These are phyloP conservation scores for Ochropacha duplaris DNA, from an alignment of 2,888 invertebrate species.

Conservation along the genomic window DNA sequence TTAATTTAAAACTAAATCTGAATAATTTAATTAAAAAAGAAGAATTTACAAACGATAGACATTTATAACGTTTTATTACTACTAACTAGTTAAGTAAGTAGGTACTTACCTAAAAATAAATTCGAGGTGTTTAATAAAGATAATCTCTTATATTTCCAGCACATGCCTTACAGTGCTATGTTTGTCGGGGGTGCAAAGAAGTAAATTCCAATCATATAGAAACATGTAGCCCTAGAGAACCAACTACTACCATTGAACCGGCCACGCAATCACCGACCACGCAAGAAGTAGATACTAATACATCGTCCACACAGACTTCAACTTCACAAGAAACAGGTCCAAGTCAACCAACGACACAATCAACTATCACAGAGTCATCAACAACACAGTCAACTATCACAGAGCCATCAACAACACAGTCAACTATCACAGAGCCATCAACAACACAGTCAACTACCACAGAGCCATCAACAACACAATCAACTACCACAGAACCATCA, in stretches of 20 bases:
- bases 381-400: not conserved
- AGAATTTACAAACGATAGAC: too few relatives aligned
- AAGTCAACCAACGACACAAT: not conserved
- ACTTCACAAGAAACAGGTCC: not conserved
- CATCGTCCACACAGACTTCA: conserved; percentile 4
- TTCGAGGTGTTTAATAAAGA: not conserved
- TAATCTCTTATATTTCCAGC: conserved; percentile 32
- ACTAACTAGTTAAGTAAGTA: too few relatives aligned
- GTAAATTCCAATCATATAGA: conserved; percentile 29
- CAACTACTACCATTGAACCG: not conserved
- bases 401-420: not conserved
- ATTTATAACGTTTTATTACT: too few relatives aligned
- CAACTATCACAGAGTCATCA: not conserved
- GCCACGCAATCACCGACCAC: conserved; percentile 6
- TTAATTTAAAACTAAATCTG: too few relatives aligned
- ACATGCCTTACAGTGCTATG: conserved; percentile 50
- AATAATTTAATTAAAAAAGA: too few relatives aligned
- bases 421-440: not conserved
- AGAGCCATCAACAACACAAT: not conserved
- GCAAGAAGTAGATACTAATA: not conserved
- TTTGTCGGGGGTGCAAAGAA: conserved; percentile 45
- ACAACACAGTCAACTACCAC: not conserved
- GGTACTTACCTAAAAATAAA: too few relatives aligned
- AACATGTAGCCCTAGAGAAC: conserved; percentile 31
- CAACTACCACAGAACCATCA: not conserved